Evolutionary conservation across 2,113 vertebrate genomes (phyloP).

Genomic region (Capreolus pygargus): DNA sequence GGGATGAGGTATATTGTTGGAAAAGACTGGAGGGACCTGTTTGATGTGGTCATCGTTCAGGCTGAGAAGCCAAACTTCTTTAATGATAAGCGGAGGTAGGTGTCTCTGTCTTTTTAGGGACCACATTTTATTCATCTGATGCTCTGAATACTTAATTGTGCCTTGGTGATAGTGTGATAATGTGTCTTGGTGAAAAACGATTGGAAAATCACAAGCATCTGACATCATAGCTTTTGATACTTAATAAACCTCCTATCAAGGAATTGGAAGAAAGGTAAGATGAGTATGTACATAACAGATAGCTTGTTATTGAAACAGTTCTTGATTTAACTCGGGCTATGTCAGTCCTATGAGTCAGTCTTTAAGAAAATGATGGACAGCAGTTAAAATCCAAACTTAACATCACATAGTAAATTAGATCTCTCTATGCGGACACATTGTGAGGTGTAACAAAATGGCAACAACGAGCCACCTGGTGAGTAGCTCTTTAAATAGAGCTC

Average conservation of each 20-base stretch:
- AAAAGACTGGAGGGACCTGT: conserved; percentile 97
- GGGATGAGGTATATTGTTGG: conserved; percentile 97
- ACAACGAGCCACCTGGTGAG: no score
- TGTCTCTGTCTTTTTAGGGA: neutral
- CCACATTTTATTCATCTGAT: neutral
- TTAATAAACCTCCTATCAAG: neutral
- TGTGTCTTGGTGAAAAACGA: neutral
- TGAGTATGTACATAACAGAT: neutral
- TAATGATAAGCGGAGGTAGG: conserved; percentile 96
- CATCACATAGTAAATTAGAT: neutral
- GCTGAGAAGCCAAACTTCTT: conserved; percentile 98
- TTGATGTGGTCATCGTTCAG: conserved; percentile 97
- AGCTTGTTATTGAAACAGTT: neutral
- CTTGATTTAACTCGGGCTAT: neutral
- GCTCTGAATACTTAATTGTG: neutral
- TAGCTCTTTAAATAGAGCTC: neutral
- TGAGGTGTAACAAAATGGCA: neutral
- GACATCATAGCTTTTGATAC: neutral
- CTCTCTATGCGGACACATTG: rapidly evolving
- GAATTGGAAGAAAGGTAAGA: neutral
- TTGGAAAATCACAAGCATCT: neutral
- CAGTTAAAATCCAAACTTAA: neutral
- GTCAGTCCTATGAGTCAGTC: neutral
- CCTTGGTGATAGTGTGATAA: neutral
- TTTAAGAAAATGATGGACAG: neutral